phyloP scores from a whole-genome alignment of 2,113 vertebrate species.

The Grantiella picta region DNA sequence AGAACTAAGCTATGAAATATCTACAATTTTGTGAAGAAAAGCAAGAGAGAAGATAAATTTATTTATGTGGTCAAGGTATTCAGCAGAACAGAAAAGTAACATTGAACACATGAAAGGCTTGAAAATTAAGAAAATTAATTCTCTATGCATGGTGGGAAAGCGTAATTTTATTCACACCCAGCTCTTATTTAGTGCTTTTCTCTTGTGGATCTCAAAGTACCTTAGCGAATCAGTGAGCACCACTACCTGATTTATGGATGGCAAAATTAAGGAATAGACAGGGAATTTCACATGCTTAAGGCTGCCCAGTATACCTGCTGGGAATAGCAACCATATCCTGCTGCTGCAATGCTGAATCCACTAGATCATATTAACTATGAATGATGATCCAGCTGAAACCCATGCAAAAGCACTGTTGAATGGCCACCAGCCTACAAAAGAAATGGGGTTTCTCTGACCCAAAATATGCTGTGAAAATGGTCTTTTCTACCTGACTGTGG shows the following conservation, averaged over 20 bases:
- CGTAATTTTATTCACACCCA: background rate
- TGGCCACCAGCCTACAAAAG: background rate
- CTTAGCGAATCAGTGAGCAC: background rate
- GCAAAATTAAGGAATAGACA: background rate
- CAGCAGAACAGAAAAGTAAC: background rate
- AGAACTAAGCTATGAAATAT: background rate
- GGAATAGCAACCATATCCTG: background rate
- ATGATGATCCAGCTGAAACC: background rate
- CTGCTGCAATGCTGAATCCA: background rate
- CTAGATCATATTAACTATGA: accelerated
- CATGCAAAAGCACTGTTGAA: background rate
- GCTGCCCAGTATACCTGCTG: background rate
- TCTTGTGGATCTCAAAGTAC: background rate
- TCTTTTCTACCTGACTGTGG: background rate
- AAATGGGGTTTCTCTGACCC: background rate
- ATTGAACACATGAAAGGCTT: background rate
- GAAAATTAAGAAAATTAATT: background rate
- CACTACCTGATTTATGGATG: background rate
- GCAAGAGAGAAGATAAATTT: background rate
- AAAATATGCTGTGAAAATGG: background rate
- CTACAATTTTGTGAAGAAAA: background rate
- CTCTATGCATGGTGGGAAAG: background rate
- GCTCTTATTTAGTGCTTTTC: background rate
- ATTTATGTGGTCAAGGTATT: background rate
- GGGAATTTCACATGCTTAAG: background rate